Conservation (phyloP, 2,113 vertebrate genomes). For the Calonectris borealis region DNA sequence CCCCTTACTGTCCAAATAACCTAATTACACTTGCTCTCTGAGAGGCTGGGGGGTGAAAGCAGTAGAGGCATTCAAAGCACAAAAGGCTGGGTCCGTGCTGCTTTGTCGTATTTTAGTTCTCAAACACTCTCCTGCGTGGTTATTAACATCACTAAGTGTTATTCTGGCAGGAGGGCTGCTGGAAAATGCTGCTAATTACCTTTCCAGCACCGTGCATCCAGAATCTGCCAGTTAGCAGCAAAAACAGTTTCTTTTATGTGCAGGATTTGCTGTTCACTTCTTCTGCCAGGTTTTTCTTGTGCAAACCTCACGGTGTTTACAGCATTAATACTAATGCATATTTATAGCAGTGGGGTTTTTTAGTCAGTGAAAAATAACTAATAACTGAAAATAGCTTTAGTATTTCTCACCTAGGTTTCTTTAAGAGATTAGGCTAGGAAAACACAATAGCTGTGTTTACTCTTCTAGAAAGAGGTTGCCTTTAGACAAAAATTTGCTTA, state of each 20-base stretch:
- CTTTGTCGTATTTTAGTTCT: not conserved
- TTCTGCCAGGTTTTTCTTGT: not conserved
- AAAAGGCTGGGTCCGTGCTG: not conserved
- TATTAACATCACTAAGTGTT: conserved; percentile 38
- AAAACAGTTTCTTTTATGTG: not conserved
- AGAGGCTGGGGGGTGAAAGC: not conserved
- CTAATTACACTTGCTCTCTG: conserved; percentile 22
- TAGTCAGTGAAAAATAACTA: not conserved
- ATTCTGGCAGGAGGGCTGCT: conserved; percentile 21
- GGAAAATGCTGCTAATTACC: conserved; percentile 15
- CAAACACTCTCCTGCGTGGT: not conserved
- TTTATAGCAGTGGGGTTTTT: not conserved
- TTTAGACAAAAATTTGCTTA: not conserved
- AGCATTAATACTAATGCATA: not conserved
- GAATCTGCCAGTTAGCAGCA: not conserved
- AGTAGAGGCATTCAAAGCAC: not conserved
- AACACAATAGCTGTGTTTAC: not conserved
- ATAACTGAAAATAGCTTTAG: not conserved
- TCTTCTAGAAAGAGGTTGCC: not conserved
- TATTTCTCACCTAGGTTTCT: not conserved
- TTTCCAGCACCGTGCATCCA: not conserved
- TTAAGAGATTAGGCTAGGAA: not conserved
- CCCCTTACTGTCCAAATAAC: conserved; percentile 44
- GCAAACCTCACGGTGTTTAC: not conserved
- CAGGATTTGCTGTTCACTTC: not conserved